phyloP scores from a whole-genome alignment of 2,888 invertebrate species.

The Pedicia rivosa region DNA sequence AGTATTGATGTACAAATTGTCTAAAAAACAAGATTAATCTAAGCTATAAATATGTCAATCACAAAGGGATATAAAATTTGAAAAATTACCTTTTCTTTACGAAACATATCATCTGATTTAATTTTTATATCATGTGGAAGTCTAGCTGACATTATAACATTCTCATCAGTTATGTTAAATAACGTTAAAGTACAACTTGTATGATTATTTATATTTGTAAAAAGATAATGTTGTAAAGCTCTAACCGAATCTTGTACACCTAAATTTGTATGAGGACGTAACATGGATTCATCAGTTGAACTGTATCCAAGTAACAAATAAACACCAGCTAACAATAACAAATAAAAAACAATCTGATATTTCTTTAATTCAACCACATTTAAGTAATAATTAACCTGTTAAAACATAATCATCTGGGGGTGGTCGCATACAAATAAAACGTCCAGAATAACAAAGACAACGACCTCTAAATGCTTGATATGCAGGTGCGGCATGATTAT shows the following conservation, averaged over 20 bases:
- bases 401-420: conserved; percentile 40
- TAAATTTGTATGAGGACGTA: conserved; percentile 67
- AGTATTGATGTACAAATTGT: conserved; percentile 58
- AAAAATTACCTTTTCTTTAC: conserved; percentile 51
- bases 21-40: no score
- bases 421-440: conserved; percentile 85
- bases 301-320: conserved; percentile 82
- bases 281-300: conserved; percentile 65
- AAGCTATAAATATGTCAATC: no score
- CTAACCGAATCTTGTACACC: conserved; percentile 73
- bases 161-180: conserved; percentile 75
- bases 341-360: background rate
- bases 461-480: conserved; percentile 80
- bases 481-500: conserved; percentile 79
- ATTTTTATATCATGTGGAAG: conserved; percentile 46
- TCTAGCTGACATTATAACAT: conserved; percentile 72
- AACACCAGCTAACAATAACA: conserved; percentile 56
- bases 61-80: no score
- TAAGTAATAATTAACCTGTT: conserved; percentile 29
- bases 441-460: conserved; percentile 81
- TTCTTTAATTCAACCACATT: no score
- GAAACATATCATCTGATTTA: conserved; percentile 47
- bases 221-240: conserved; percentile 64
- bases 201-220: conserved; percentile 57
- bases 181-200: conserved; percentile 70